phyloP scores from a whole-genome alignment of 2,797 vertebrate species.

The Sebastes paucispinis region DNA sequence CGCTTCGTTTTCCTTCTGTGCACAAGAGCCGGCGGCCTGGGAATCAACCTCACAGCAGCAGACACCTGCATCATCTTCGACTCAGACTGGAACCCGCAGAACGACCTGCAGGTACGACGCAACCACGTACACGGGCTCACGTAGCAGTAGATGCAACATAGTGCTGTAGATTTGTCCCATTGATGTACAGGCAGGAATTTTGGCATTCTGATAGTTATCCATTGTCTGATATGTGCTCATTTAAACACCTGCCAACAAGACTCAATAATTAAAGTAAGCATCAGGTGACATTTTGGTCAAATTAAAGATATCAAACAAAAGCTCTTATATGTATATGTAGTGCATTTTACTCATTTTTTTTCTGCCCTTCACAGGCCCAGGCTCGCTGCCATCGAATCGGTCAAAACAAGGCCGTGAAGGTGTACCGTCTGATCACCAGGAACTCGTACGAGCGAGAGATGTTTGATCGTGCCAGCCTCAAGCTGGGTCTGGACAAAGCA shows the following conservation, averaged over 20 bases:
- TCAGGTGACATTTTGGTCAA: background rate
- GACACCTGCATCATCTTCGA: slow-evolving; percentile 99
- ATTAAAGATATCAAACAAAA: background rate
- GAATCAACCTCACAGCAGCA: slow-evolving; percentile 97
- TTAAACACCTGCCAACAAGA: too few species aligned
- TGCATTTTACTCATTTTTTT: background rate
- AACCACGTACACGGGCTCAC: background rate
- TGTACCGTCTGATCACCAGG: slow-evolving; percentile 96
- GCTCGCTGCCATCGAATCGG: slow-evolving; percentile 98
- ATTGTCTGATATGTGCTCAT: too few species aligned
- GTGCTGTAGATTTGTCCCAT: background rate
- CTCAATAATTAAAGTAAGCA: background rate
- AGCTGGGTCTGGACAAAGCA: slow-evolving; percentile 97
- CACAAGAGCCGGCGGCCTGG: slow-evolving; percentile 94
- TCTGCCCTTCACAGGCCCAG: slow-evolving; percentile 86
- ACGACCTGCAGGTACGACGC: slow-evolving; percentile 92
- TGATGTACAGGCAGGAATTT: background rate
- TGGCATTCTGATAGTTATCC: background rate
- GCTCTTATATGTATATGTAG: background rate
- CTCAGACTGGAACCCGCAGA: slow-evolving; percentile 99
- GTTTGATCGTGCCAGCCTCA: slow-evolving; percentile 98
- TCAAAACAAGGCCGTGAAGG: slow-evolving; percentile 99
- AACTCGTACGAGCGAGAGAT: slow-evolving; percentile 98
- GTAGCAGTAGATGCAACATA: background rate
- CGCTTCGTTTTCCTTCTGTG: slow-evolving; percentile 98